Conservation (phyloP, 2,797 vertebrate genomes). For the Hydrolagus colliei region DNA sequence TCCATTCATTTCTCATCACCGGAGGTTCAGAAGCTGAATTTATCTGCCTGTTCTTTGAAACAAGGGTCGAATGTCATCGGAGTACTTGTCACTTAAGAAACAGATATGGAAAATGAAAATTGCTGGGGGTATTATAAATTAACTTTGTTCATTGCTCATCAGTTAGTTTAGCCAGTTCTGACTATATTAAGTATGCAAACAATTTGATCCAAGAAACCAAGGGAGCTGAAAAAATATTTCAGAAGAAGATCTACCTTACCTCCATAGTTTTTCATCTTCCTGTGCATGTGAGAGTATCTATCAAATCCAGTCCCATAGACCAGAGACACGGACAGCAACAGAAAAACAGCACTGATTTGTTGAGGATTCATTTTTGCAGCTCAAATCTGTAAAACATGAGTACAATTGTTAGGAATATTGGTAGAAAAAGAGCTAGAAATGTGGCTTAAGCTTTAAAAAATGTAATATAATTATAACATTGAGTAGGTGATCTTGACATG, state of each 20-base stretch:
- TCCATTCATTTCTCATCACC: too few species aligned
- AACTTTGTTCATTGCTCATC: neutral
- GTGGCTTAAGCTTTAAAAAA: neutral
- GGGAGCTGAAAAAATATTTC: neutral
- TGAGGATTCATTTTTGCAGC: conserved; percentile 5
- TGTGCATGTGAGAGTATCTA: conserved; percentile 15
- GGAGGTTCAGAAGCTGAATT: neutral
- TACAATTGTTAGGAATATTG: neutral
- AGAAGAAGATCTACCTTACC: conserved; percentile 12
- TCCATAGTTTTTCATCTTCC: conserved; percentile 14
- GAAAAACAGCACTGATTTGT: conserved; percentile 16
- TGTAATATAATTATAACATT: neutral
- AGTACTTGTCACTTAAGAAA: neutral
- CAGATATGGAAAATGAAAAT: neutral
- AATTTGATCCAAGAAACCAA: neutral
- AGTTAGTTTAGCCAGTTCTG: neutral
- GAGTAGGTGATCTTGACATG: neutral
- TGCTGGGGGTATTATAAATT: neutral
- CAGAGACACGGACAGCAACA: conserved; percentile 14
- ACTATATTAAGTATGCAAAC: neutral
- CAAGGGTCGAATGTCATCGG: too few species aligned
- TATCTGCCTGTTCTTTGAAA: neutral
- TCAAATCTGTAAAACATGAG: conserved; percentile 23
- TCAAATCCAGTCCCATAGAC: conserved; percentile 23
- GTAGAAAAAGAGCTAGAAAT: neutral